These are phyloP conservation scores for Camponotus vicinus DNA, from an alignment of 1,140 invertebrate genomes.

Conservation along the genomic window DNA sequence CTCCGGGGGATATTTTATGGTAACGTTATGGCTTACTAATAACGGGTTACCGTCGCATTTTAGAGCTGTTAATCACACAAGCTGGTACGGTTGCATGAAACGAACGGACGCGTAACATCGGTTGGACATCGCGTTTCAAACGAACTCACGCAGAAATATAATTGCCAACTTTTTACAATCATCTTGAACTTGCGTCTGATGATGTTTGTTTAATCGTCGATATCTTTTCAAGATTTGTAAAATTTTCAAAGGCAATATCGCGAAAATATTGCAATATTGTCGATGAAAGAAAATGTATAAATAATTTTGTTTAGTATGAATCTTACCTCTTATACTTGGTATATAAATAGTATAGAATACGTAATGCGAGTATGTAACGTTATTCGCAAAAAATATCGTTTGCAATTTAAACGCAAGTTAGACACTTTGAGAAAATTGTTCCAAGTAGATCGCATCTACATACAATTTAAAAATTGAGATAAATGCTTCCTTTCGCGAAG, in stretches of 20 bases:
- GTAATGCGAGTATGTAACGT: background rate
- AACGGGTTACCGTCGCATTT: conserved; percentile 77
- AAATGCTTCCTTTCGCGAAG: background rate
- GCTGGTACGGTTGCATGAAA: conserved; percentile 29
- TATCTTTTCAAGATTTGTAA: background rate
- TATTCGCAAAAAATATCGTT: background rate
- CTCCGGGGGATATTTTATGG: conserved; percentile 77
- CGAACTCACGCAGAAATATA: conserved; percentile 31
- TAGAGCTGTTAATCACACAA: conserved; percentile 73
- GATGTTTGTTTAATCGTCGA: background rate
- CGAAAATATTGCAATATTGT: background rate
- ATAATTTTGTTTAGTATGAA: background rate
- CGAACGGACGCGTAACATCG: conserved; percentile 58
- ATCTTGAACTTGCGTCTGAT: no score
- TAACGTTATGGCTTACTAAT: conserved; percentile 80
- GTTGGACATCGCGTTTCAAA: conserved; percentile 22
- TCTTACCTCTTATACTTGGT: background rate
- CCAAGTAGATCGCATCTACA: background rate
- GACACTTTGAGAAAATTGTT: background rate
- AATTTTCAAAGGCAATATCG: background rate
- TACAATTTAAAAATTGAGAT: conserved; percentile 13
- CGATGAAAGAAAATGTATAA: background rate
- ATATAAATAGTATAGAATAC: background rate
- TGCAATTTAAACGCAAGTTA: conserved; percentile 3
- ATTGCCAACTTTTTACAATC: conserved; percentile 20